Conservation (phyloP, 2,888 invertebrate genomes). For the Agonum fuliginosum region DNA sequence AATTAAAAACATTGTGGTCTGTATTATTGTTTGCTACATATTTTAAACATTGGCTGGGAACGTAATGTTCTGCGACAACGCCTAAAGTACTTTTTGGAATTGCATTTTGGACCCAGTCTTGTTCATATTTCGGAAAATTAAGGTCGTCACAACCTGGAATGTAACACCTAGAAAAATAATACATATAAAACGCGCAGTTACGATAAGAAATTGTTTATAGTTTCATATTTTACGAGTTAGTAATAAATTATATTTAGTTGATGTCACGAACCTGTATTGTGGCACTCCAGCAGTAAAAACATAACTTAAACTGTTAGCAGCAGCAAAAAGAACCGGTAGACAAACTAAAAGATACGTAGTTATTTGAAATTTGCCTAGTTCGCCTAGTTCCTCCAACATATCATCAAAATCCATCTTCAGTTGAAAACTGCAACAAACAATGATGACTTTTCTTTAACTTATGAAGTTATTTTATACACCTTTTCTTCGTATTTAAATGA, state of each 20-base stretch:
- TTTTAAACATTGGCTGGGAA: slow-evolving; percentile 69
- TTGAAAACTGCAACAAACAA: no score
- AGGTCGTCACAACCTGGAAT: slow-evolving; percentile 76
- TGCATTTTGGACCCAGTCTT: slow-evolving; percentile 73
- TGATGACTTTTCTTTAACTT: no score
- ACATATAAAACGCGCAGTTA: no score
- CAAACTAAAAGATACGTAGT: slow-evolving; percentile 76
- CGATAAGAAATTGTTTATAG: no score
- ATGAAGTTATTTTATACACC: neutral
- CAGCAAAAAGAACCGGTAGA: slow-evolving; percentile 77
- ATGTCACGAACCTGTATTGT: slow-evolving; percentile 74
- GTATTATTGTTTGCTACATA: slow-evolving; percentile 66
- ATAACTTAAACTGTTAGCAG: slow-evolving; percentile 78
- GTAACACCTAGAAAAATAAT: slow-evolving; percentile 72
- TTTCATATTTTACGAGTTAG: no score
- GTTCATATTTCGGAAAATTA: slow-evolving; percentile 68
- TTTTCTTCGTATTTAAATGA: neutral
- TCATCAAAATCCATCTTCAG: slow-evolving; percentile 79
- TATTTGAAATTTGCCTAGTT: slow-evolving; percentile 77
- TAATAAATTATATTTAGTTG: no score
- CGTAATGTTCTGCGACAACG: slow-evolving; percentile 65
- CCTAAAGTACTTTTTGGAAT: slow-evolving; percentile 70
- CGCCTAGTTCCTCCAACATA: slow-evolving; percentile 77
- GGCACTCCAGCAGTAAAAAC: slow-evolving; percentile 79
- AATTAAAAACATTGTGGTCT: slow-evolving; percentile 64